Evolutionary conservation across 2,113 vertebrate species (phyloP).

Genomic region (Vidua macroura): DNA sequence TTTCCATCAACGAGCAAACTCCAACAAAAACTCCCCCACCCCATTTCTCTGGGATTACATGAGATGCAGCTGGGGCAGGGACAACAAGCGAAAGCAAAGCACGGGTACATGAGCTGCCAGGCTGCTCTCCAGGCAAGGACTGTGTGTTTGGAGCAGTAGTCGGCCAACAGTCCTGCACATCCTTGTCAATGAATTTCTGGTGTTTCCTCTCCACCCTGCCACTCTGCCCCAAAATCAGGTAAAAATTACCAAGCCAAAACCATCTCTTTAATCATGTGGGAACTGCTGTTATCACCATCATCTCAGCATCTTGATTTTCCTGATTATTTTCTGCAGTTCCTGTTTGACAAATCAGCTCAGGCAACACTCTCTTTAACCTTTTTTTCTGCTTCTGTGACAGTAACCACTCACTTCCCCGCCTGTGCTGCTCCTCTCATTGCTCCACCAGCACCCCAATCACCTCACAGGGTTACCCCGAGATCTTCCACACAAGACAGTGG

Average conservation of each 20-base stretch:
- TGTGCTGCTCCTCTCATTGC: background rate
- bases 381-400: background rate
- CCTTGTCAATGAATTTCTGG: background rate
- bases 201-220: background rate
- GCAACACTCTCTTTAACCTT: background rate
- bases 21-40: rapidly evolving
- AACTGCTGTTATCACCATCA: background rate
- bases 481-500: rapidly evolving
- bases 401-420: background rate
- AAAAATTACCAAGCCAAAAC: slow-evolving; percentile 12
- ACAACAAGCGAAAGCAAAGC: rapidly evolving
- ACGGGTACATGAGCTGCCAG: background rate
- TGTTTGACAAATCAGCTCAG: background rate
- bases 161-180: background rate
- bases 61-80: background rate
- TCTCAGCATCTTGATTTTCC: slow-evolving; percentile 21
- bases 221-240: background rate
- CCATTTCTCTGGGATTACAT: background rate
- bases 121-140: background rate
- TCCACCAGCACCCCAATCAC: rapidly evolving
- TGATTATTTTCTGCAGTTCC: slow-evolving; percentile 25
- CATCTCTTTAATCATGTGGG: background rate
- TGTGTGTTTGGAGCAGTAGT: rapidly evolving
- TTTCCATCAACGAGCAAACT: rapidly evolving
- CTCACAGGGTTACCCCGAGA: background rate